These are phyloP conservation scores for Motacilla alba DNA, from an alignment of 2,113 vertebrate genomes.

Conservation along the genomic window DNA sequence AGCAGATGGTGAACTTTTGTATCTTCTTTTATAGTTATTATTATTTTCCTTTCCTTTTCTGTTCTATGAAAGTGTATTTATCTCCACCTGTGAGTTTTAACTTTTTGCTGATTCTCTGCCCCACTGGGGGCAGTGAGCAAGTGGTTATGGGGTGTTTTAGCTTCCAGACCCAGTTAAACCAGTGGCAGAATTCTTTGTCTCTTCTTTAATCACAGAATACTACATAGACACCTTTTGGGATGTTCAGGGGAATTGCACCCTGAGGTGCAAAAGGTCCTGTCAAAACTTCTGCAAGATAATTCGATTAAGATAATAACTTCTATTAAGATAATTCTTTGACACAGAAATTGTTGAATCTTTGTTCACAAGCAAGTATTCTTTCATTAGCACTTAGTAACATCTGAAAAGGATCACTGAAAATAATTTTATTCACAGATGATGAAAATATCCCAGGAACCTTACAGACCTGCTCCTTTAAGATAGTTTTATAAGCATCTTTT, in stretches of 20 bases:
- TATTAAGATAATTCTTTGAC: background rate
- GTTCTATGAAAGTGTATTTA: background rate
- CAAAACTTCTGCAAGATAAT: background rate
- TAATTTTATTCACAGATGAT: background rate
- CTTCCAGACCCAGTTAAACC: background rate
- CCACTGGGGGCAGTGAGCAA: background rate
- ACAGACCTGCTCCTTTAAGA: background rate
- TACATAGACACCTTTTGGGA: background rate
- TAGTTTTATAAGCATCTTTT: background rate
- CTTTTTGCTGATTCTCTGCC: background rate
- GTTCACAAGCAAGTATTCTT: background rate
- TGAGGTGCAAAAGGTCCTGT: background rate
- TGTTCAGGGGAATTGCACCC: background rate
- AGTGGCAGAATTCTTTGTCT: background rate
- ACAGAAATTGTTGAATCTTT: background rate
- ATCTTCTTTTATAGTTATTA: background rate
- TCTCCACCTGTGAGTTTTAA: background rate
- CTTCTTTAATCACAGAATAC: background rate
- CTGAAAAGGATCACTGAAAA: background rate
- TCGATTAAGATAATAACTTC: background rate
- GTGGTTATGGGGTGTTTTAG: background rate
- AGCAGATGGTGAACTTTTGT: background rate
- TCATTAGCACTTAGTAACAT: background rate
- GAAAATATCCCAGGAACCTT: background rate
- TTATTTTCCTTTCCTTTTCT: background rate